These are phyloP conservation scores for Anguilla rostrata DNA, from an alignment of 2,113 vertebrate species.

Conservation along the genomic window DNA sequence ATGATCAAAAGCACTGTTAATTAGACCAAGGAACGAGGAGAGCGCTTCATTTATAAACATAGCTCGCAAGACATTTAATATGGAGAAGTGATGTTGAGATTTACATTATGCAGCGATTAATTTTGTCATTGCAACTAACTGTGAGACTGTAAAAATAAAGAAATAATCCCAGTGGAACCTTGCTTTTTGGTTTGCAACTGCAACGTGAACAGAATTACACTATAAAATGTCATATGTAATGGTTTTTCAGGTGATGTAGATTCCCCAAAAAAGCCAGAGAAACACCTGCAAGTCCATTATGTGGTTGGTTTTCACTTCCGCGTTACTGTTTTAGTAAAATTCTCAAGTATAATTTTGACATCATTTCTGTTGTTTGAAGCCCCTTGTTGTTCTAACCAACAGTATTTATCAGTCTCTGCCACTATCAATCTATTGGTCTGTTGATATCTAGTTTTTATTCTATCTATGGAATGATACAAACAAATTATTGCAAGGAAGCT, in stretches of 20 bases:
- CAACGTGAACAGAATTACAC: neutral
- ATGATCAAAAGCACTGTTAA: neutral
- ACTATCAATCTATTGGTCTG: neutral
- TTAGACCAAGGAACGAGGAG: neutral
- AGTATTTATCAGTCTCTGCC: neutral
- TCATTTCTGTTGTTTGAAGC: neutral
- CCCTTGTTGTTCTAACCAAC: neutral
- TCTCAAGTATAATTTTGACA: neutral
- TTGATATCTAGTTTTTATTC: neutral
- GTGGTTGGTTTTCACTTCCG: neutral
- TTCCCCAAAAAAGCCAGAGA: neutral
- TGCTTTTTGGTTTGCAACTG: neutral
- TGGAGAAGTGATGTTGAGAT: neutral
- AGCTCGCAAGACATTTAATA: constrained; percentile 4
- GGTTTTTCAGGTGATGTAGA: neutral
- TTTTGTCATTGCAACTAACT: neutral
- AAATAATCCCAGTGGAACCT: neutral
- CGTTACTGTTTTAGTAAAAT: neutral
- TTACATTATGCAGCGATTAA: neutral
- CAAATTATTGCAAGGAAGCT: neutral
- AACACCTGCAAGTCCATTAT: neutral
- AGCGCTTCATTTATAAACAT: neutral
- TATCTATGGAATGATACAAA: neutral
- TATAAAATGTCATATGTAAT: neutral
- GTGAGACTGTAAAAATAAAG: neutral